Conservation (phyloP, 2,888 invertebrate species). For the Neoitamus cyanurus region DNA sequence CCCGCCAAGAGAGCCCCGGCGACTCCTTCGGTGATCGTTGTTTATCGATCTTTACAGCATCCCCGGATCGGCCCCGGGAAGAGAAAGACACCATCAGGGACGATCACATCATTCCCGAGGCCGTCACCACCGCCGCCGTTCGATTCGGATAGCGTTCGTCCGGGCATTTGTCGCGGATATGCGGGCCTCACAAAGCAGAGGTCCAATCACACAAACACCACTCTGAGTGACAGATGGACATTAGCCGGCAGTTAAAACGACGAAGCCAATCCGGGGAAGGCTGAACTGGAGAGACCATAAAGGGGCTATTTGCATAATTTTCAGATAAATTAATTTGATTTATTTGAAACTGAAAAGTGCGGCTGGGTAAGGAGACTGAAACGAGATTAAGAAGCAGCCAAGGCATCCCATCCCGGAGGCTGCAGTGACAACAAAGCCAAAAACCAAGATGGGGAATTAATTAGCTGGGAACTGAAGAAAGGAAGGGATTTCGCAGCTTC, state of each 20-base stretch:
- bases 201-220: conserved; percentile 15
- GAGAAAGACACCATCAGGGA: background rate
- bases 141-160: background rate
- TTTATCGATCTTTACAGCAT: background rate
- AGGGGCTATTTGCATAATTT: conserved; percentile 39
- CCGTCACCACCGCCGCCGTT: no score
- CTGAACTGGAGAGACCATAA: conserved; percentile 1
- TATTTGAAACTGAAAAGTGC: conserved; percentile 18
- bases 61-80: background rate
- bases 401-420: background rate
- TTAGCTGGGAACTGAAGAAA: background rate
- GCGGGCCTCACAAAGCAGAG: background rate
- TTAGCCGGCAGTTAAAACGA: background rate
- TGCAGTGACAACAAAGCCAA: conserved; percentile 15
- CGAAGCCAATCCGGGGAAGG: background rate
- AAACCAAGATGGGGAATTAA: conserved; percentile 13
- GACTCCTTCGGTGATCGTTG: background rate
- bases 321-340: conserved; percentile 44
- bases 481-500: background rate
- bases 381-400: conserved; percentile 20
- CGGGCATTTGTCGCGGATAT: conserved; percentile 20
- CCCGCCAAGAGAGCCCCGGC: background rate
- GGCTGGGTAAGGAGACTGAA: background rate
- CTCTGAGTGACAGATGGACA: conserved; percentile 35
- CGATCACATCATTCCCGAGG: background rate